A percentile compares a stretch with the other conserved stretches of the same genome.
Conservation (phyloP, 1,140 invertebrate species). For the Ceratina australensis region DNA sequence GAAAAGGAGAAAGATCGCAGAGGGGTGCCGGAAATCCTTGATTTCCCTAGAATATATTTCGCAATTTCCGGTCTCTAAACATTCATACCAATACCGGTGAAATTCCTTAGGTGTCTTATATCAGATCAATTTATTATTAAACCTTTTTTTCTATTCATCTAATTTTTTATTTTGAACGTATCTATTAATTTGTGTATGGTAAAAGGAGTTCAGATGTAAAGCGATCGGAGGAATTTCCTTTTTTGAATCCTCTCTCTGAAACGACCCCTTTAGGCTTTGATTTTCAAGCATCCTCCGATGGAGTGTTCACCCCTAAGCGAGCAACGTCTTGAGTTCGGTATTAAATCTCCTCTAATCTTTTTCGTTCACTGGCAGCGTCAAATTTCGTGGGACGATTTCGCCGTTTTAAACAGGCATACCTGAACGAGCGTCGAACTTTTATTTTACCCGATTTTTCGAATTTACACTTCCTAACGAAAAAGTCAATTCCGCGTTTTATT, state of each 20-base stretch:
- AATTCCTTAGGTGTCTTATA: background rate
- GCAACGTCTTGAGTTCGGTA: conserved; percentile 37
- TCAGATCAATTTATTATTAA: background rate
- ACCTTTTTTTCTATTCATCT: background rate
- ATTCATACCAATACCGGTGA: background rate
- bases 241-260: background rate
- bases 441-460: conserved; percentile 4
- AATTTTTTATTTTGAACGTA: background rate
- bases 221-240: background rate
- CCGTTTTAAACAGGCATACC: background rate
- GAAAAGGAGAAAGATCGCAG: conserved; percentile 40
- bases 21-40: background rate
- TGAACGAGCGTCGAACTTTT: background rate
- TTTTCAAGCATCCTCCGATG: conserved; percentile 36
- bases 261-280: conserved; percentile 14
- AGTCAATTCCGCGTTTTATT: background rate
- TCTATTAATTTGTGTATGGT: background rate
- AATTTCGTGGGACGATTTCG: conserved; percentile 5
- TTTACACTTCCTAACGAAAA: background rate
- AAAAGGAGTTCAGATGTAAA: no score
- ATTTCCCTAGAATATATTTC: conserved; percentile 11
- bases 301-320: conserved; percentile 33
- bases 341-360: conserved; percentile 21
- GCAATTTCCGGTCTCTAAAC: conserved; percentile 7
- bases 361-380: background rate